Evolutionary conservation across 1,140 invertebrate genomes (phyloP), one percentile per base, ranked within the genome.

Genomic region (Lucilia sericata): DNA sequence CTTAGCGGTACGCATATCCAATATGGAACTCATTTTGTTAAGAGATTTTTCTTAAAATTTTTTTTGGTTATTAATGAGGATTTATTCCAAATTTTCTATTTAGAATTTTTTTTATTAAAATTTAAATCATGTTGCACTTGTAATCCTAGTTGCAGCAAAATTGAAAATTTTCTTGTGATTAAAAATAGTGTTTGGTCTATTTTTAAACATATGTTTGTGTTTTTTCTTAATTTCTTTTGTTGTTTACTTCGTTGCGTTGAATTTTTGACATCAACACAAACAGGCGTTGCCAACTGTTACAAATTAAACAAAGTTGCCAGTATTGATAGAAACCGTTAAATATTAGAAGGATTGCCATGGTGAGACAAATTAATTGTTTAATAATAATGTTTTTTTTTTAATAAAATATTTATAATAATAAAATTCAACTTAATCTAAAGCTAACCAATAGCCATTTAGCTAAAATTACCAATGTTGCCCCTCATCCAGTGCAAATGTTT

Each of bases 1-100:
- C 75, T 87, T 86, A 70, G 88, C 88, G 82, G 87, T 55, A 84
- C 88, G 88, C 87, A 91, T 89, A 85, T 91, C 89, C 87, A 91
- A 85, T 83, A 91, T 91, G 51, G 89, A 90, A 81, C 86, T 86
- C 85, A 86, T 86, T 34, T 70, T 80, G 21, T 13, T 47, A 19
- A 75, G 0, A 17, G 17, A 65, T 19, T 17, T n/a, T 42, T 30
- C 30, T 34, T 76, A 42, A 12, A 1, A 30, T 2, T 76, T 74
- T 3, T 25, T 74, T 74, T 3, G 25, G 25, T 2, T 74, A 4
- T 14, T 74, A 2, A 74, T n/a, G 3, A 12, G 1, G n/a, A 21
- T 74, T 76, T 42, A 76, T 30, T 30, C 74, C 2, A 34, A 30
- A 76, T 25, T 47, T 83, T 12, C 7, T 30, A 12, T 49, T 21